These are phyloP conservation scores for Pseudomyrmex concolor DNA, from an alignment of 1,140 invertebrate genomes.

Conservation along the genomic window DNA sequence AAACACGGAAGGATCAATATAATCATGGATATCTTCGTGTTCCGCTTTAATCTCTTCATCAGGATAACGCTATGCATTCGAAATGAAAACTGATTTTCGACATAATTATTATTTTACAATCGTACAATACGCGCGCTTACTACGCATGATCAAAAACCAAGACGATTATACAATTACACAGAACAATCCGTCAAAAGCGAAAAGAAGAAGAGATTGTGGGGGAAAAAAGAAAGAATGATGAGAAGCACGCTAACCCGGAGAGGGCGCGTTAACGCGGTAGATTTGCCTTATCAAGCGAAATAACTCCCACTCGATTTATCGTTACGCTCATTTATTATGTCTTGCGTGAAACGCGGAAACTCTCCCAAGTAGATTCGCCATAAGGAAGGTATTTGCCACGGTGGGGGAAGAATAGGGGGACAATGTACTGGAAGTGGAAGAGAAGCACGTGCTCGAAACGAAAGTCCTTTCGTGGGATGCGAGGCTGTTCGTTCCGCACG, in stretches of 20 bases:
- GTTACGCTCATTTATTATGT: constrained; percentile 63
- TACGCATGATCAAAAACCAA: background rate
- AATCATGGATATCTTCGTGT: background rate
- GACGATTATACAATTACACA: constrained; percentile 6
- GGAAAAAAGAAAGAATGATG: constrained; percentile 14
- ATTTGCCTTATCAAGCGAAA: constrained; percentile 68
- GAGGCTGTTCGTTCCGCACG: constrained; percentile 52
- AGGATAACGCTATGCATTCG: constrained; percentile 12
- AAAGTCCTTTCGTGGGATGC: constrained; percentile 32
- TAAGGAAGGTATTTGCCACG: constrained; percentile 65
- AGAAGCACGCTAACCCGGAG: constrained; percentile 24
- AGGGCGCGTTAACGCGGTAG: constrained; percentile 56
- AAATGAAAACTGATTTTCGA: constrained; percentile 22
- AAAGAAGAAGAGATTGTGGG: constrained; percentile 11
- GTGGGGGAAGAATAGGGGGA: background rate
- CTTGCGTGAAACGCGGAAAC: constrained; percentile 35
- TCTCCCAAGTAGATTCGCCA: constrained; percentile 63
- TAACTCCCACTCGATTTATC: constrained; percentile 69
- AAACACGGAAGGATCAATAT: background rate
- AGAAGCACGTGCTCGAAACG: constrained; percentile 65
- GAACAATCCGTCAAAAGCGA: background rate
- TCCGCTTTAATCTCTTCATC: background rate
- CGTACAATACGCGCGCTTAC: background rate
- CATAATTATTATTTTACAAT: constrained; percentile 8
- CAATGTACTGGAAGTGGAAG: constrained; percentile 62